Percentiles rank a stretch among this genome's conserved stretches.
phyloP scores from a whole-genome alignment of 2,113 vertebrate species.

The Podiceps cristatus region DNA sequence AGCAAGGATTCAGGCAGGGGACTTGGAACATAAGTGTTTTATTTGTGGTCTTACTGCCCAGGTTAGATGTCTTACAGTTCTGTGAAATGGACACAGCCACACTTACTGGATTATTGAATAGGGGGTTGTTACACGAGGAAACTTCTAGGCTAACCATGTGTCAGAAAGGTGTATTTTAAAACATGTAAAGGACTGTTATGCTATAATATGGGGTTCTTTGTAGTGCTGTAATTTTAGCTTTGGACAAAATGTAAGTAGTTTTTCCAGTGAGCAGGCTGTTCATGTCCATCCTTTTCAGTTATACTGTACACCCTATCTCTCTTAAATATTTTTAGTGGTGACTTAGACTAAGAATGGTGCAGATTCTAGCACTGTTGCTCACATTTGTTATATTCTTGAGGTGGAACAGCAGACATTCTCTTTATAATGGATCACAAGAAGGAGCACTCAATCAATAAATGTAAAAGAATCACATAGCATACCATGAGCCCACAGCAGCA shows the following conservation, averaged over 20 bases:
- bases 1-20: neutral
- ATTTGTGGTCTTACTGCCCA: neutral
- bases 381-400: fast-evolving
- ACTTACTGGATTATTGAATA: neutral
- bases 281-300: neutral
- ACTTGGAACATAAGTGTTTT: neutral
- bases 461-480: neutral
- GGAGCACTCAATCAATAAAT: neutral
- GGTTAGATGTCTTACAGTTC: neutral
- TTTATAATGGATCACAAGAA: neutral
- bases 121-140: fast-evolving
- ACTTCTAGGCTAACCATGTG: neutral
- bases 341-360: neutral
- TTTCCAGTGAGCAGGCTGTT: neutral
- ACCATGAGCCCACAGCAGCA: neutral
- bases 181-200: neutral
- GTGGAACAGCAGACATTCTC: neutral
- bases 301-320: neutral
- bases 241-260: neutral
- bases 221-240: neutral
- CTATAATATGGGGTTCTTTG: neutral
- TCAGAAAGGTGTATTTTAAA: neutral
- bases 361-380: neutral
- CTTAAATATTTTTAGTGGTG: neutral
- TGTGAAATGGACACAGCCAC: neutral